A percentile compares a stretch with the other conserved stretches of the same genome.
Conservation (phyloP, 2,113 vertebrate species). For the Perca schrenkii region DNA sequence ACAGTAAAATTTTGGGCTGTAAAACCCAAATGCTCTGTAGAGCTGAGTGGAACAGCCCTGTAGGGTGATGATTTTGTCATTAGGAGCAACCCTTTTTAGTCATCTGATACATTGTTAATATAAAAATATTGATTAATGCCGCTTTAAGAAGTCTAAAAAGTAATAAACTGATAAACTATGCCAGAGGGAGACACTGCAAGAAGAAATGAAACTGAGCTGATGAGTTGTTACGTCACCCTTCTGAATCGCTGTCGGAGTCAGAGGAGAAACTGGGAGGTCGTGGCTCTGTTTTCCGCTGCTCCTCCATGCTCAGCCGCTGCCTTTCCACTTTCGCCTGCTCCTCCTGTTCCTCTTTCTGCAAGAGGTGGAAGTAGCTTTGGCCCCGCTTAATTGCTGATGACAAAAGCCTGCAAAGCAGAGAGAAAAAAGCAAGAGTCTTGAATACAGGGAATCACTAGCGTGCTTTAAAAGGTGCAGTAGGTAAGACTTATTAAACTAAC, state of each 20-base stretch:
- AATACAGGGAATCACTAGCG: slow-evolving; percentile 6
- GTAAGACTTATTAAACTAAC: too few species aligned
- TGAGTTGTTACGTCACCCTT: slow-evolving; percentile 22
- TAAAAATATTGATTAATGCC: not conserved
- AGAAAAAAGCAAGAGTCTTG: slow-evolving; percentile 14
- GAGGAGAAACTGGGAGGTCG: slow-evolving; percentile 61
- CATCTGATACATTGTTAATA: not conserved
- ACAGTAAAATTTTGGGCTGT: not conserved
- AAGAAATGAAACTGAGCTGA: slow-evolving; percentile 2
- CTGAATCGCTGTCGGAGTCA: slow-evolving; percentile 44
- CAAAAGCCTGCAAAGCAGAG: slow-evolving; percentile 73
- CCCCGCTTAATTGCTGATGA: slow-evolving; percentile 79
- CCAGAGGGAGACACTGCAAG: not conserved
- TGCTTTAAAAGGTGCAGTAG: not conserved
- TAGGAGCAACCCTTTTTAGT: not conserved
- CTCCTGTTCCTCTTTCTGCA: slow-evolving; percentile 76
- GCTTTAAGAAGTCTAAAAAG: not conserved
- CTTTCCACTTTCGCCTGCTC: slow-evolving; percentile 51
- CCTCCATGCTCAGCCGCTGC: slow-evolving; percentile 48
- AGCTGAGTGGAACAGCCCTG: not conserved
- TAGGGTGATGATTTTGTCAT: not conserved
- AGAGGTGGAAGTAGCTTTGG: slow-evolving; percentile 74
- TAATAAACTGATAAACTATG: not conserved
- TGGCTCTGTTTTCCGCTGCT: slow-evolving; percentile 47
- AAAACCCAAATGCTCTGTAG: not conserved